Conservation (phyloP, 2,113 vertebrate species). For the Macroglossus sobrinus region DNA sequence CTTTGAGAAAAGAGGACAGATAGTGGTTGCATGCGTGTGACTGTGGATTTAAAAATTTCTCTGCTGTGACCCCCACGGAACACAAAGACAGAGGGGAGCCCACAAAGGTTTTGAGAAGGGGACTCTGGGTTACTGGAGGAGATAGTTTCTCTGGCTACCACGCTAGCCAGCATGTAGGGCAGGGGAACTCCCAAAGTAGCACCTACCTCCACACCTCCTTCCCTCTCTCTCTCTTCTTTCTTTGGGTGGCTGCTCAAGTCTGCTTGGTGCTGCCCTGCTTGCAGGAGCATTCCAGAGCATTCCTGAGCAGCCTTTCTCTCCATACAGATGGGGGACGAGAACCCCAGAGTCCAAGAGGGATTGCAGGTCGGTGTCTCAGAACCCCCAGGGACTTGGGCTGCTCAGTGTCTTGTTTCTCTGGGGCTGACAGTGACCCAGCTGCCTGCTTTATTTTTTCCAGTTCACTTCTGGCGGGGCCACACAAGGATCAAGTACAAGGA, state of each 20-base stretch:
- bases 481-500: conserved; percentile 82
- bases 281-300: conserved; percentile 26
- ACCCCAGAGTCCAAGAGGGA: conserved; percentile 68
- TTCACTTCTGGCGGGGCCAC: conserved; percentile 82
- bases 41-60: neutral
- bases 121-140: neutral
- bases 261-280: conserved; percentile 40
- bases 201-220: neutral
- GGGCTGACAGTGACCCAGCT: rapidly evolving
- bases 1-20: neutral
- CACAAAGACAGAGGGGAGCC: neutral
- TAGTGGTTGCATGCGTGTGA: neutral
- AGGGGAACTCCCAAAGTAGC: neutral
- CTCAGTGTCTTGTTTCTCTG: neutral
- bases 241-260: neutral
- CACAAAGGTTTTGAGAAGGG: neutral
- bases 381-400: conserved; percentile 56
- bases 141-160: neutral
- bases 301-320: conserved; percentile 65
- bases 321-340: conserved; percentile 68
- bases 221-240: neutral
- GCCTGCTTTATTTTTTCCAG: conserved; percentile 52
- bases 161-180: neutral
- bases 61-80: neutral
- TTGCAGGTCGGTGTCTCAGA: conserved; percentile 31